phyloP scores from a whole-genome alignment of 2,113 vertebrate genomes.

The Loxodonta africana region DNA sequence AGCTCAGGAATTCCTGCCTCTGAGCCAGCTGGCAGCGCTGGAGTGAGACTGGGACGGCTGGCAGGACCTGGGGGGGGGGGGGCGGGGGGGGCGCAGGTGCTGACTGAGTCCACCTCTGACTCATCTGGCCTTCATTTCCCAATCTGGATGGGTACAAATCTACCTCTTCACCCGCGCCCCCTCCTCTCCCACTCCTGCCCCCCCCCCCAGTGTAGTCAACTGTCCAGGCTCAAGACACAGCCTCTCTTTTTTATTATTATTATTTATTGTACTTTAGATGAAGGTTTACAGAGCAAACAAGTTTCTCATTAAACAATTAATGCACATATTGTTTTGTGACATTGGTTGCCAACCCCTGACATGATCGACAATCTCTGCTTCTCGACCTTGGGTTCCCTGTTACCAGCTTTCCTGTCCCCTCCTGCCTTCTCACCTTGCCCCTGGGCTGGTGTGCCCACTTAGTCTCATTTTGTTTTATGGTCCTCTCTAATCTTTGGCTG shows the following conservation, averaged over 20 bases:
- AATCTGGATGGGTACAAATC: background rate
- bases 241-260: slow-evolving; percentile 26
- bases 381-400: no score
- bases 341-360: no score
- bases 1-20: background rate
- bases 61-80: rapidly evolving
- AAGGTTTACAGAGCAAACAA: background rate
- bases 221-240: background rate
- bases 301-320: no score
- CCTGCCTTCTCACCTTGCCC: no score
- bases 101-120: background rate
- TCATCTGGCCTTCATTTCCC: slow-evolving; percentile 3
- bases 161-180: background rate
- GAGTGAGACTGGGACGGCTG: background rate
- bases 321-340: no score
- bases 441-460: no score
- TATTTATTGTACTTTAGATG: slow-evolving; percentile 6
- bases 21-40: background rate
- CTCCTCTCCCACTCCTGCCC: background rate
- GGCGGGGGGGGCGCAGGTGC: background rate
- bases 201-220: background rate
- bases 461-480: no score
- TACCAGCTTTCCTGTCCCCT: no score
- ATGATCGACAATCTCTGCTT: no score
- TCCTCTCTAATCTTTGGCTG: no score